Conservation (phyloP, 2,888 invertebrate species). For the Sminthurides aquaticus region DNA sequence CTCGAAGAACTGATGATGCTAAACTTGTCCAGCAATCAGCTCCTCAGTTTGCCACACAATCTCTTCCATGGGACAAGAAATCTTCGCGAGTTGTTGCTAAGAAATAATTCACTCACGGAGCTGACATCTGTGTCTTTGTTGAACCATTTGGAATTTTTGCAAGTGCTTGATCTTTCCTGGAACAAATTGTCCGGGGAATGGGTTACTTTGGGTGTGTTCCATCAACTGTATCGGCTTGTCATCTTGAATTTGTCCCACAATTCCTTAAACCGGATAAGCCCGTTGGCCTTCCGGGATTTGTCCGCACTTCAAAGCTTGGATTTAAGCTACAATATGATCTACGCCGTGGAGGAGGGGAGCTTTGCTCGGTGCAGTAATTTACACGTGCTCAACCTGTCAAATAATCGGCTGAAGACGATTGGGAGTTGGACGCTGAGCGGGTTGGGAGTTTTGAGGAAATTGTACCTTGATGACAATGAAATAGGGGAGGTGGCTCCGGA, state of each 20-base stretch:
- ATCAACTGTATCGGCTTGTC: slow-evolving; percentile 63
- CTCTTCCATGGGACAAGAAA: slow-evolving; percentile 61
- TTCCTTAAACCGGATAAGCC: slow-evolving; percentile 62
- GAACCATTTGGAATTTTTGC: slow-evolving; percentile 62
- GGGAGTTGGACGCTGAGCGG: slow-evolving; percentile 65
- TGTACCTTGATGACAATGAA: slow-evolving; percentile 66
- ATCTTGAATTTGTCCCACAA: slow-evolving; percentile 69
- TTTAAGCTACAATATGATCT: slow-evolving; percentile 62
- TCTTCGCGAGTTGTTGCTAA: slow-evolving; percentile 63
- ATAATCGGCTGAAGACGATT: slow-evolving; percentile 62
- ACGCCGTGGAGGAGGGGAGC: slow-evolving; percentile 60
- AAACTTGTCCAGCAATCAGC: slow-evolving; percentile 70
- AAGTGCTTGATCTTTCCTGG: slow-evolving; percentile 61
- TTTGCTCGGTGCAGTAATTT: slow-evolving; percentile 68
- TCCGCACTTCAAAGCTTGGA: slow-evolving; percentile 67
- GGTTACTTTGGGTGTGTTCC: slow-evolving; percentile 70
- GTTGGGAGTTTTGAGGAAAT: slow-evolving; percentile 63
- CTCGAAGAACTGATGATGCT: slow-evolving; percentile 61
- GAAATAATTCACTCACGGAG: slow-evolving; percentile 68
- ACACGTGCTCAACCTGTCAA: slow-evolving; percentile 65
- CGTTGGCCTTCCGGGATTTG: slow-evolving; percentile 64
- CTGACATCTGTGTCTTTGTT: slow-evolving; percentile 67
- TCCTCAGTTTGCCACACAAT: slow-evolving; percentile 66
- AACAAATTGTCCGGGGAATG: slow-evolving; percentile 61
- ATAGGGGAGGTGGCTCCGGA: slow-evolving; percentile 62